These are phyloP conservation scores for Catostylus mosaicus DNA, from an alignment of 30 jellyfish, hydroid and myxozoan genomes.

Conservation along the genomic window DNA sequence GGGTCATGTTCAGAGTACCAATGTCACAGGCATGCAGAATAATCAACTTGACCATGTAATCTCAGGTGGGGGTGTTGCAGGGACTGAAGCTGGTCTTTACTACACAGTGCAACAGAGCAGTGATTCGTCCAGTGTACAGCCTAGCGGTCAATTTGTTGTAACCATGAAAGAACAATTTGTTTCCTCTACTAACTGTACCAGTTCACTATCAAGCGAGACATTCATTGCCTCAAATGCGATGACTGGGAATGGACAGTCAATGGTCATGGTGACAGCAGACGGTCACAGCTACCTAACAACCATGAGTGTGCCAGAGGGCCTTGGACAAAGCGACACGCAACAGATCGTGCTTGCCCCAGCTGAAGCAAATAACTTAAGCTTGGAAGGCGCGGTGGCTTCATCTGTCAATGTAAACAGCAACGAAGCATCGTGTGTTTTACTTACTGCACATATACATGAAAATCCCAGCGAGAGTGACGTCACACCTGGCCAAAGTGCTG, in stretches of 20 bases:
- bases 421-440: constrained; percentile 19
- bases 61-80: constrained; percentile 6
- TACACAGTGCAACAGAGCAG: constrained; percentile 34
- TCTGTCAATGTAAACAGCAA: background rate
- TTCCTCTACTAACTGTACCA: constrained; percentile 35
- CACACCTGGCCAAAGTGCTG: constrained; percentile 5
- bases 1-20: constrained; percentile 55
- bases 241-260: constrained; percentile 60
- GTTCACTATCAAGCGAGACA: constrained; percentile 31
- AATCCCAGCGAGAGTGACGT: background rate
- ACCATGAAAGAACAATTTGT: constrained; percentile 56
- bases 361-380: constrained; percentile 8
- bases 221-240: constrained; percentile 59
- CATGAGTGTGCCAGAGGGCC: constrained; percentile 47
- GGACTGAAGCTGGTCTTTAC: constrained; percentile 17
- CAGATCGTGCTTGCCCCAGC: constrained; percentile 54
- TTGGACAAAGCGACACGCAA: constrained; percentile 16
- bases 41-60: background rate
- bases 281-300: constrained; percentile 62
- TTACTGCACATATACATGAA: constrained; percentile 15
- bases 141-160: constrained; percentile 26
- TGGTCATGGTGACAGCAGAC: constrained; percentile 70
- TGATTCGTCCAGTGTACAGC: constrained; percentile 4
- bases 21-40: background rate
- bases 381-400: constrained; percentile 25